Evolutionary conservation across 1,140 invertebrate genomes (phyloP), one percentile per base, ranked within the genome.

Genomic region (Aricia agestis): DNA sequence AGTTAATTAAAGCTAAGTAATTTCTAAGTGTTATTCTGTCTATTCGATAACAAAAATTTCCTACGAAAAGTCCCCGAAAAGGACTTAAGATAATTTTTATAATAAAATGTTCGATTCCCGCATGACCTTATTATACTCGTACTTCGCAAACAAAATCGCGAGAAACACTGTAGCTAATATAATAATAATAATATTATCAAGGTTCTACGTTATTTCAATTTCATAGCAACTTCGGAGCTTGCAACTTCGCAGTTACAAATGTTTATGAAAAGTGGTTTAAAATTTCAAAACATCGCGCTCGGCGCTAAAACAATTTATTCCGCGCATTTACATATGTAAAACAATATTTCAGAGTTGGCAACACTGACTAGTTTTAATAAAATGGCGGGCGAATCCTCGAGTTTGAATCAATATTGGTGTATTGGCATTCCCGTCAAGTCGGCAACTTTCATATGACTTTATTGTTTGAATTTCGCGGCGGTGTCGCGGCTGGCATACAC

Each of bases 361-460:
- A 52, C 45, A 15, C 13, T 52, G 45, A 15, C 45, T 52, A 52
- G 45, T 52, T 52, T 52, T 52, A 52, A 15, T 52, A 52, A 52
- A 52, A 52, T 13, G 7, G 45, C 45, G 11, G 45, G 11, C 9
- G 45, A 52, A 52, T 52, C 45, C 45, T 52, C 13, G 11, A 52
- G 45, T 52, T 52, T 15, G 45, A 52, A 52, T 52, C 45, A 52
- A 52, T 52, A 52, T 52, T 52, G 45, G 45, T 52, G 45, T 52
- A 15, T 52, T 52, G 45, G 45, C 45, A 52, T 52, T 52, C 45
- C 3, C 45, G 45, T 52, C 45, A 52, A 52, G 0, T 52, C 45
- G 11, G 45, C 9, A 52, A 52, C 45, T 52, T 52, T 52, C 45
- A 52, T 52, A 52, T 52, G 45, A 52, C 45, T 52, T 52, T 52